phyloP scores from a whole-genome alignment of 2,113 vertebrate genomes.

The Nycticorax nycticorax region DNA sequence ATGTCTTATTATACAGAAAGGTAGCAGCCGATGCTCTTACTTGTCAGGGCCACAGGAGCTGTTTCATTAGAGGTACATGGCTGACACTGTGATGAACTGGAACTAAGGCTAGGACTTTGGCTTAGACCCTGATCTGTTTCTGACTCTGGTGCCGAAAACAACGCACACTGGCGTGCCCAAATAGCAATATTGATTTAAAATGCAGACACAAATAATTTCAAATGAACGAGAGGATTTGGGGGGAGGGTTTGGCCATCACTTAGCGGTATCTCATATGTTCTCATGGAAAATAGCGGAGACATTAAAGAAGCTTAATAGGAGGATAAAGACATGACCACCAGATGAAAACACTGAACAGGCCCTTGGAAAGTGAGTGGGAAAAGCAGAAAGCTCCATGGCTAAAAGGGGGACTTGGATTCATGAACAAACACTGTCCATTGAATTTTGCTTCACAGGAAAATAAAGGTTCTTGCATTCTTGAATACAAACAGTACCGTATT shows the following conservation, averaged over 20 bases:
- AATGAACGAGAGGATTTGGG: neutral
- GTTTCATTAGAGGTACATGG: neutral
- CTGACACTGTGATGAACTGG: neutral
- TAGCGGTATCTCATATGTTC: neutral
- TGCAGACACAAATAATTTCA: neutral
- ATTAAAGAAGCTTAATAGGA: neutral
- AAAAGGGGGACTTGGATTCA: neutral
- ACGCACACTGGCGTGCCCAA: neutral
- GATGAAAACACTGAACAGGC: neutral
- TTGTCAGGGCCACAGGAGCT: neutral
- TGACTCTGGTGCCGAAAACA: neutral
- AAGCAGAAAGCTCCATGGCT: neutral
- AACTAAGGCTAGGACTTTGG: neutral
- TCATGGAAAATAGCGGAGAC: neutral
- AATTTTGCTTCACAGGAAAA: neutral
- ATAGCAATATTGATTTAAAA: neutral
- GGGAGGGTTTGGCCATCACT: neutral
- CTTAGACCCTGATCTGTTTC: neutral
- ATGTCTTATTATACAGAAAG: neutral
- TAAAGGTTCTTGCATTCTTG: neutral
- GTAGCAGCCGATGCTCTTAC: neutral
- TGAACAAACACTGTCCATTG: neutral
- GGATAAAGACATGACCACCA: neutral
- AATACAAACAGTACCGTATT: neutral
- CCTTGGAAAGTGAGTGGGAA: neutral